Percentiles rank a stretch among this genome's conserved stretches.
Evolutionary conservation across 2,797 vertebrate species (phyloP).

Genomic region (Nyctalus aviator): DNA sequence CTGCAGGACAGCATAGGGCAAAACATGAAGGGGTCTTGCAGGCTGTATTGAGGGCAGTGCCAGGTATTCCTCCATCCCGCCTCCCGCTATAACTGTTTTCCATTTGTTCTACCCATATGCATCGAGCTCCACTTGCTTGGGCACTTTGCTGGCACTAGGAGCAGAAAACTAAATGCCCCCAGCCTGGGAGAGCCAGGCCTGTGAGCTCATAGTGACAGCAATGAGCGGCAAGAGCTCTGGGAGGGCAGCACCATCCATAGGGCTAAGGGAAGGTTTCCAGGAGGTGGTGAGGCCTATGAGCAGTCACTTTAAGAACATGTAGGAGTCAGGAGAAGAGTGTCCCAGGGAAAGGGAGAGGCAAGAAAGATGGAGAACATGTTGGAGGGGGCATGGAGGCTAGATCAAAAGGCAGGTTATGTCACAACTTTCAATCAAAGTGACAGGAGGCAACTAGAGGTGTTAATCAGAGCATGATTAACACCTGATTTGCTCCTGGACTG

Average conservation of each 20-base stretch:
- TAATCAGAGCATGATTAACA: background rate
- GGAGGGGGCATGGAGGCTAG: background rate
- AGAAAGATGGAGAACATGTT: background rate
- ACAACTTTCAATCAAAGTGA: background rate
- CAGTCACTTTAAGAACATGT: background rate
- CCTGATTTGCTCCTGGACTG: background rate
- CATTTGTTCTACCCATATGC: background rate
- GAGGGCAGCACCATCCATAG: background rate
- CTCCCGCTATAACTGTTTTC: background rate
- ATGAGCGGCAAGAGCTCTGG: background rate
- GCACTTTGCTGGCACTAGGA: background rate
- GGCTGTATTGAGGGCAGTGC: no score
- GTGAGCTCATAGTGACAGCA: background rate
- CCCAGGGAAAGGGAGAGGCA: background rate
- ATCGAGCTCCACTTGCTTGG: background rate
- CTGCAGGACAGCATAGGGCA: background rate
- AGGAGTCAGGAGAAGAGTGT: background rate
- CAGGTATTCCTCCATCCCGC: background rate
- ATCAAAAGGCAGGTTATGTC: background rate
- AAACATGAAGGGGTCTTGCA: background rate
- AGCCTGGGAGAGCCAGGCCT: background rate
- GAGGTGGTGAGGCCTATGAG: background rate
- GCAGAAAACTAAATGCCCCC: background rate
- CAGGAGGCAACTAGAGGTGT: background rate
- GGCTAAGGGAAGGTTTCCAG: background rate